These are phyloP conservation scores for Sarcophilus harrisii DNA, from an alignment of 2,797 vertebrate genomes.

Conservation along the genomic window DNA sequence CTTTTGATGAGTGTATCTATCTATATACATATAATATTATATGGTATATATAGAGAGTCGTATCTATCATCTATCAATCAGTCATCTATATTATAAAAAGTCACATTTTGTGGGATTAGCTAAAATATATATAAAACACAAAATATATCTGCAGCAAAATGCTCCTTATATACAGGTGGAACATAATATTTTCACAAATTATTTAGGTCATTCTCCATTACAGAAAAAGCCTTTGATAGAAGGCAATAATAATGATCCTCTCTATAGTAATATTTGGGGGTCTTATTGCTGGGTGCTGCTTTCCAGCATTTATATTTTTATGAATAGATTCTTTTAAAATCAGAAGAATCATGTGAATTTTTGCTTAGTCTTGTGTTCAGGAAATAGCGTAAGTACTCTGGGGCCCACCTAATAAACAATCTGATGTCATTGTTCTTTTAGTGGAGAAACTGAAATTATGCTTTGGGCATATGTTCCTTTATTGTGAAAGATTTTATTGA, in stretches of 20 bases:
- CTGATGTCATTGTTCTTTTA: conserved; percentile 44
- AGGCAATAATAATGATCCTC: neutral
- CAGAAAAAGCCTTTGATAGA: neutral
- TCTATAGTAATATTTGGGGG: neutral
- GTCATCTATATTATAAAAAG: neutral
- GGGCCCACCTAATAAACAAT: neutral
- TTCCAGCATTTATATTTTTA: conserved; percentile 31
- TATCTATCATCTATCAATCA: neutral
- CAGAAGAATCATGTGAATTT: conserved; percentile 30
- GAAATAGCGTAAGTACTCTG: neutral
- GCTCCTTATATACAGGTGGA: conserved; percentile 14
- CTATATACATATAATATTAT: too few species aligned
- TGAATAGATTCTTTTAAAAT: conserved; percentile 23
- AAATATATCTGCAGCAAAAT: neutral
- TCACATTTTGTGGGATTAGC: neutral
- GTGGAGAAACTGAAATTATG: neutral
- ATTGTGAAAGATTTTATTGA: conserved; percentile 46
- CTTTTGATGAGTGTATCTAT: too few species aligned
- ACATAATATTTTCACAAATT: conserved; percentile 3
- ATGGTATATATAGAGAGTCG: too few species aligned
- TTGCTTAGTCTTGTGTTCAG: neutral
- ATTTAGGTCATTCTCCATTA: neutral
- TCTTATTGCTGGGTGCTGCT: neutral
- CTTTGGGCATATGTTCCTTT: conserved; percentile 8
- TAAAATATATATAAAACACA: neutral